Base-by-base conservation (phyloP, 2,113 vertebrate species). In the Dunckerocampus dactyliophorus region DNA sequence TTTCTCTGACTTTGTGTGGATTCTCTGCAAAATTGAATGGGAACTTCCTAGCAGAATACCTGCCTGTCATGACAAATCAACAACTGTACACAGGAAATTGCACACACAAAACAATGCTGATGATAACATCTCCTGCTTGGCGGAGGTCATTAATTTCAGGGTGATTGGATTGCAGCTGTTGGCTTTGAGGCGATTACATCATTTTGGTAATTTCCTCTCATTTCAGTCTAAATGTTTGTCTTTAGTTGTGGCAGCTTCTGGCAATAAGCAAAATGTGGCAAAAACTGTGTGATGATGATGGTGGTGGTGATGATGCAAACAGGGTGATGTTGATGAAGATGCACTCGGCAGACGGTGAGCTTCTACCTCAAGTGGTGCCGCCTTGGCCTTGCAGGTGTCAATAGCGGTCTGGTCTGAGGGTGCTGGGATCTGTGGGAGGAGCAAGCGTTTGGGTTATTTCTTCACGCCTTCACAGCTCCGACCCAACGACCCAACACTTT, bases 331-430 rank as follows among this genome's bases (percentile, higher is more conserved):
- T 0, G 20, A 63, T 57, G 67, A 66, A 37, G 19, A 56, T 16
- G 56, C 63, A 53, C 42, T 54, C 63, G 15, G 55, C 28, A 14
- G 58, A 62, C 6, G 61, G 53, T n/a, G 77, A 37, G 21, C 54
- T 67, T 78, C 71, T 85, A 92, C 92, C 88, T 90, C 82, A 0
- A 66, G 74, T 1, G 52, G 78, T 4, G 67, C 58, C 45, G 76
- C 64, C 76, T 86, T 84, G 9, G 77, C 84, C 48, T 81, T 71
- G 77, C 92, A 93, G 47, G 71, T 82, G 37, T 88, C 76, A 62
- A 88, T 90, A 4, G 81, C 86, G 59, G 83, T 91, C 74, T 91
- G 89, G 54, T 92, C 90, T 0, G 82, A 84, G 0, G 45, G 76
- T 17, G 79, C 83, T 37, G 83, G 70, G 72, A 93, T 90, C 92